Percentiles rank a stretch among this genome's conserved stretches.
These are phyloP conservation scores for Sebastes diaconus DNA, from an alignment of 2,797 vertebrate genomes.

Conservation along the genomic window DNA sequence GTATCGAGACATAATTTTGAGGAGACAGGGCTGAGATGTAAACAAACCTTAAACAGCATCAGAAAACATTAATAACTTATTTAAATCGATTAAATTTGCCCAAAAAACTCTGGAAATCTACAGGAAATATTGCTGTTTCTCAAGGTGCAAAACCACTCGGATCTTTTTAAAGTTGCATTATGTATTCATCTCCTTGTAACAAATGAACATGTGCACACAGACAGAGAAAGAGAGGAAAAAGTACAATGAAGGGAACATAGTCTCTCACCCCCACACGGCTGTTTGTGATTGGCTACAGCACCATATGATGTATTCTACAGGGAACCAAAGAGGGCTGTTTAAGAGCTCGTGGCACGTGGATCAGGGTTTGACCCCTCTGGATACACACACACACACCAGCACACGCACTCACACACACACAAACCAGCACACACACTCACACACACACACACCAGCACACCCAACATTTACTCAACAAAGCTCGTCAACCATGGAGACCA, in stretches of 20 bases:
- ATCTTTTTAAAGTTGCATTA: background rate
- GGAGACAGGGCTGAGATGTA: background rate
- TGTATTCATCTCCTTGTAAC: background rate
- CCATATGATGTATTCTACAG: conserved; percentile 23
- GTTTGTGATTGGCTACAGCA: conserved; percentile 39
- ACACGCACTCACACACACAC: background rate
- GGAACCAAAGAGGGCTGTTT: conserved; percentile 37
- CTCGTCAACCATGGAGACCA: conserved; percentile 77
- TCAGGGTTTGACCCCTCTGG: conserved; percentile 30
- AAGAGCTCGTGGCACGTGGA: conserved; percentile 50
- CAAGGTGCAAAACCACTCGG: background rate
- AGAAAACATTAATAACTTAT: background rate
- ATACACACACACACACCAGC: conserved; percentile 4
- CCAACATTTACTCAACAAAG: conserved; percentile 80
- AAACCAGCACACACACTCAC: background rate
- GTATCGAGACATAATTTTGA: too few relatives aligned
- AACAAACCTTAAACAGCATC: background rate
- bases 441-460: conserved; percentile 20
- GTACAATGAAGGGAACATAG: background rate
- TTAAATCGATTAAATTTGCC: background rate
- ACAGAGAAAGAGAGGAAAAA: background rate
- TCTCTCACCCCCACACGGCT: background rate
- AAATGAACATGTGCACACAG: background rate
- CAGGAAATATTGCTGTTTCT: background rate
- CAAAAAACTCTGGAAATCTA: too few relatives aligned